Conservation (phyloP, 2,888 invertebrate genomes). For the Athrips mouffetella region DNA sequence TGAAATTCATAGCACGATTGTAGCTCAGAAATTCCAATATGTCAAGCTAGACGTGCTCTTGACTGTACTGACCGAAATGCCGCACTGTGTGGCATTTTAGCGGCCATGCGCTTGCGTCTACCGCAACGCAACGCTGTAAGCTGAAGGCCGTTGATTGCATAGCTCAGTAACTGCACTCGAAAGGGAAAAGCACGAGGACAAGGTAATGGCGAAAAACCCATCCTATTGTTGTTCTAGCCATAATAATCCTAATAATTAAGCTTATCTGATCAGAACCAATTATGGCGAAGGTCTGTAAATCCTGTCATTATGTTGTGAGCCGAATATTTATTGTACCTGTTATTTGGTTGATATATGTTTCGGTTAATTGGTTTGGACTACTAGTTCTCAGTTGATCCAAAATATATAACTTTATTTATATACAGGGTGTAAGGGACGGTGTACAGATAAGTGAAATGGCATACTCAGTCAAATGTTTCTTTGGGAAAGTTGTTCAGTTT, state of each 20-base stretch:
- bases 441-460: too few relatives aligned
- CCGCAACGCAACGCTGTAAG: not conserved
- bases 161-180: not conserved
- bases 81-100: not conserved
- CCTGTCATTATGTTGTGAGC: not conserved
- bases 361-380: too few relatives aligned
- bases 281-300: not conserved
- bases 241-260: not conserved
- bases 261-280: not conserved
- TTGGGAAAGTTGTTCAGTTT: too few relatives aligned
- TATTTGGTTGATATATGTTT: not conserved
- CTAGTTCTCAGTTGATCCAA: too few relatives aligned
- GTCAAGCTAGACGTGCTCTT: too few relatives aligned
- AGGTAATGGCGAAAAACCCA: conserved; percentile 2
- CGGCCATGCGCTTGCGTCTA: not conserved
- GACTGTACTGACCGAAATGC: too few relatives aligned
- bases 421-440: too few relatives aligned
- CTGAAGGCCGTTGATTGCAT: conserved; percentile 4
- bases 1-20: too few relatives aligned
- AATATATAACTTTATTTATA: too few relatives aligned
- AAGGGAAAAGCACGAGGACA: not conserved
- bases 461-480: too few relatives aligned
- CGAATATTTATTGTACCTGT: not conserved
- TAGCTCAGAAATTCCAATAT: too few relatives aligned
- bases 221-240: not conserved